Evolutionary conservation across 2,113 vertebrate genomes (phyloP), one percentile per base, ranked within the genome.

Genomic region (Desmodus rotundus): DNA sequence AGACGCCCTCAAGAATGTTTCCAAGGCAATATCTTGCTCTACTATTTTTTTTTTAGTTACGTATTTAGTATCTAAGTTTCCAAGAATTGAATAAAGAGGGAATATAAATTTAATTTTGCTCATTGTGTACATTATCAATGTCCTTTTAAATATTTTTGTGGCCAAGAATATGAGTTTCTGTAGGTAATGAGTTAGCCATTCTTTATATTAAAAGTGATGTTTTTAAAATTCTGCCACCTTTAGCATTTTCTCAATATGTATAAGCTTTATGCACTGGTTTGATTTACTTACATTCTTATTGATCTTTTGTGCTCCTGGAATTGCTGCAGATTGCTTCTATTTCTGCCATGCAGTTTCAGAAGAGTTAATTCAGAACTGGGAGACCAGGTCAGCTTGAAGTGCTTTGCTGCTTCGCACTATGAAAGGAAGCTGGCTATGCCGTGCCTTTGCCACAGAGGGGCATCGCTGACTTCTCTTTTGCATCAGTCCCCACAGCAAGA

Each of bases 401-500:
- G 38, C 26, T 82, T 89, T 54, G 45, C 68, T 77, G 63, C 58
- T 52, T 84, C 7, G 11, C 2, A 9, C 5, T 43, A 4, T 58
- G n/a, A 56, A 50, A 20, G 36, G 70, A 65, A 52, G 20, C 88
- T 95, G 36, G 97, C 94, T 96, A 95, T 98, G 84, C 70, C 81
- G 16, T 4, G 12, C 28, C 96, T 97, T 94, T 78, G 67, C 98
- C 98, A 98, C 97, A 97, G 89, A 92, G 98, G 95, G 97, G 98
- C 98, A 98, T 97, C 93, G 83, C 89, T 88, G 89, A 95, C 97
- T 96, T 98, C 92, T 93, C 33, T 97, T 98, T 95, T 28, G 20
- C 81, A 61, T 74, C 38, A n/a, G 22, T 63, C 96, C 77, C 16
- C 15, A 52, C 1, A 65, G 20, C 36, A 58, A 89, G 74, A 50